phyloP scores from a whole-genome alignment of 2,113 vertebrate genomes.

The Trogon surrucura region DNA sequence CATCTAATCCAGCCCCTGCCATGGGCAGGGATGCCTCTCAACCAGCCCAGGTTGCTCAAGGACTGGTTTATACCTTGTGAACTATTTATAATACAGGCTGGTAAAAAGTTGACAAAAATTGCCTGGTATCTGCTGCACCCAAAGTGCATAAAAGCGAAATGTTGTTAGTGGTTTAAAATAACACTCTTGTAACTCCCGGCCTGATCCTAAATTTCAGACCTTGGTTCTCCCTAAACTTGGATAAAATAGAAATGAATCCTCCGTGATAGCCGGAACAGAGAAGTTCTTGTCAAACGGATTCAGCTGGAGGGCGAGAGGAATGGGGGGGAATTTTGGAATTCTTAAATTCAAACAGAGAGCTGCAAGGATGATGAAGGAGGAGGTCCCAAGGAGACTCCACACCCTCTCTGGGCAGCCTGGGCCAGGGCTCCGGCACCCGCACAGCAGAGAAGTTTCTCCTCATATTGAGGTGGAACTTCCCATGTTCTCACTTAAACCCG shows the following conservation, averaged over 20 bases:
- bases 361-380: too few species aligned
- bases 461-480: too few species aligned
- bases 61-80: background rate
- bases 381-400: too few species aligned
- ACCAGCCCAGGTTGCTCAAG: too few species aligned
- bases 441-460: too few species aligned
- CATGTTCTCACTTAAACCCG: too few species aligned
- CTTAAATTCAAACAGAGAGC: too few species aligned
- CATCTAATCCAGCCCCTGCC: too few species aligned
- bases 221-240: background rate
- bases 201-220: background rate
- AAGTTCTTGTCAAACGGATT: background rate
- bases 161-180: conserved; percentile 11
- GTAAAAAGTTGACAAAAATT: background rate
- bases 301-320: background rate
- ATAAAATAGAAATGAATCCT: background rate
- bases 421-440: too few species aligned
- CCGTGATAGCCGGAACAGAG: background rate
- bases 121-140: background rate
- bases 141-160: conserved; percentile 16
- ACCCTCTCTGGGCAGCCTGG: too few species aligned
- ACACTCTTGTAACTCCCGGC: background rate
- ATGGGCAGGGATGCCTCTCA: too few species aligned
- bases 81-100: conserved; percentile 16
- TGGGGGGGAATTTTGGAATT: background rate